Evolutionary conservation across 2,797 vertebrate genomes (phyloP), one percentile per base, ranked within the genome.

Genomic region (Phrynocephalus vlangalii): DNA sequence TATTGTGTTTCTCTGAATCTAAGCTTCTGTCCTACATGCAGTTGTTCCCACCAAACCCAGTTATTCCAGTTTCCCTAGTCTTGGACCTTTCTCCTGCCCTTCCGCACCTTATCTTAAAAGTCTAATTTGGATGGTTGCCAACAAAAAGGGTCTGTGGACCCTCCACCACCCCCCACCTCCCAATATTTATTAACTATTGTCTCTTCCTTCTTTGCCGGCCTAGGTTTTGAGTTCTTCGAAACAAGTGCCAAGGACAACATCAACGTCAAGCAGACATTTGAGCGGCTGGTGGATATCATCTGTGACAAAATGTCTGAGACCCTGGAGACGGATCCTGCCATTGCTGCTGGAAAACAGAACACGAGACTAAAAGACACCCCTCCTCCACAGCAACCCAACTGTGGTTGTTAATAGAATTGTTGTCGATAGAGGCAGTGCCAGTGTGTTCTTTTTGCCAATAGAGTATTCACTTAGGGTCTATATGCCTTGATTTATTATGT

Each of bases 271-370:
- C 99, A 99, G 97, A 99, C 98, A 1, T 99, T 99, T 78, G 99
- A 99, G 93, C 97, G 97, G 81, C 98, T 99, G 0, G 98, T 99
- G 81, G 98, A 99, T 94, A 98, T 99, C 95, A 99, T 99, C 97
- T 99, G 99, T 3, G 98, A 99, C 96, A 99, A 98, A 96, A 99
- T 99, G 98, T 99, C 98, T 0, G 98, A 99, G 96, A 99, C 98
- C 88, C 92, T 99, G 96, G 99, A 99, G 96, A 97, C 93, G 0
- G 98, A 99, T 92, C 97, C 96, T 85, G 83, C 89, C 87, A 90
- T 92, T 75, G 90, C 93, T 87, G 97, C 97, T 0, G 97, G 98
- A 92, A 98, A 97, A 86, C 98, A 98, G 93, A 98, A 96, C 88
- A 97, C 98, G 87, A 98, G 95, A 96, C 98, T 99, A 95, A 99